A percentile compares a stretch with the other conserved stretches of the same genome.
Conservation (phyloP, 2,113 vertebrate species). For the Andinoacara biseriatus region DNA sequence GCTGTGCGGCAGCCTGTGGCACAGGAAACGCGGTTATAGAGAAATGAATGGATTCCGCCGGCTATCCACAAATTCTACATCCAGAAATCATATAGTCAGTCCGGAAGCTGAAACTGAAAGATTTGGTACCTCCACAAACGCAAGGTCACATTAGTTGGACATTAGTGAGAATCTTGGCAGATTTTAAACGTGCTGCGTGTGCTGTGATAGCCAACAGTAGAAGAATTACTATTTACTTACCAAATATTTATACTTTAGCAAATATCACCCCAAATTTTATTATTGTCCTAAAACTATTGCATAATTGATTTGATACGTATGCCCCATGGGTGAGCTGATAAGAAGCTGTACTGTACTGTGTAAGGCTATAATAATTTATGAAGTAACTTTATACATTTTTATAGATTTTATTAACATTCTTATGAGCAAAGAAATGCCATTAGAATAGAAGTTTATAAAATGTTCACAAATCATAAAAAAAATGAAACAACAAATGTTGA, state of each 20-base stretch:
- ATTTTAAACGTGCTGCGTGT: not conserved
- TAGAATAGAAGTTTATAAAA: not conserved
- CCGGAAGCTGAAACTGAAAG: not conserved
- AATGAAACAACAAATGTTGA: not conserved
- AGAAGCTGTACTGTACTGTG: not conserved
- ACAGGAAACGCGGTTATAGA: not conserved
- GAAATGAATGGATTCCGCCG: not conserved
- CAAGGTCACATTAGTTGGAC: not conserved
- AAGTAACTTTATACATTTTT: not conserved
- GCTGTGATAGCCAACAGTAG: not conserved
- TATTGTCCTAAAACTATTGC: not conserved
- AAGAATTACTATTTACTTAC: not conserved
- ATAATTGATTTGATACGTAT: not conserved
- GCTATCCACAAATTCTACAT: not conserved
- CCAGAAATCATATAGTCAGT: not conserved
- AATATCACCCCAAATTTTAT: not conserved
- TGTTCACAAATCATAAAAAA: not conserved
- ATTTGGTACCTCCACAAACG: not conserved
- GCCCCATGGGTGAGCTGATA: not conserved
- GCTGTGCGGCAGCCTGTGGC: not conserved
- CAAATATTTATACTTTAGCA: not conserved
- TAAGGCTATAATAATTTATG: not conserved
- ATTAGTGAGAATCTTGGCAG: not conserved
- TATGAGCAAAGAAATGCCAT: not conserved
- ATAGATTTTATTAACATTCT: not conserved